phyloP scores from a whole-genome alignment of 2,797 vertebrate genomes.

The Hypotaenidia philippensis region DNA sequence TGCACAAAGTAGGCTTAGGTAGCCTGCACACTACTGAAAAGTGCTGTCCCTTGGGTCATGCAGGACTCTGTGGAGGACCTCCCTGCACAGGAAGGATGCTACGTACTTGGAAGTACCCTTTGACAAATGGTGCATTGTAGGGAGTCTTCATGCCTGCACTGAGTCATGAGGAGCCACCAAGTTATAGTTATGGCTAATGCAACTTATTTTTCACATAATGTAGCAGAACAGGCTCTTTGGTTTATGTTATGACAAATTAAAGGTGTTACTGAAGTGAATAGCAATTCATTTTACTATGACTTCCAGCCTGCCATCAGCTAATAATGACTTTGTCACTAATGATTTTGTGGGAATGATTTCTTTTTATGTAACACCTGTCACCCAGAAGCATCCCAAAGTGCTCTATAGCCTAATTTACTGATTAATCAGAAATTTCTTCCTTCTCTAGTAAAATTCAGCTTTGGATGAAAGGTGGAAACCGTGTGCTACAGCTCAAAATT shows the following conservation, averaged over 20 bases:
- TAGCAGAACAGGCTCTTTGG: not conserved
- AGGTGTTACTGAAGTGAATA: not conserved
- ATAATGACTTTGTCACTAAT: slow-evolving; percentile 17
- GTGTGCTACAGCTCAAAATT: not conserved
- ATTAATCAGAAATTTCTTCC: slow-evolving; percentile 13
- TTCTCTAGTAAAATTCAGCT: not conserved
- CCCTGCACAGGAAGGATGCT: fast-evolving
- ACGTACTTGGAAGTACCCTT: not conserved
- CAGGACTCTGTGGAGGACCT: not conserved
- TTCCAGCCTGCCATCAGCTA: not conserved
- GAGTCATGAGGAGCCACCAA: not conserved
- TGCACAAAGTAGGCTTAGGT: fast-evolving
- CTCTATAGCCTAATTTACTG: slow-evolving; percentile 4
- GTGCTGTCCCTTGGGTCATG: not conserved
- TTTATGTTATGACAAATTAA: not conserved
- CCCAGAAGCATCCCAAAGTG: not conserved
- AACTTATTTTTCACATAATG: not conserved
- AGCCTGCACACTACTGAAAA: fast-evolving
- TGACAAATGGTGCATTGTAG: not conserved
- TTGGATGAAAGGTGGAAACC: not conserved
- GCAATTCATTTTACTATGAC: slow-evolving; percentile 14
- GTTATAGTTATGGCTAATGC: fast-evolving
- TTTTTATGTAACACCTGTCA: not conserved
- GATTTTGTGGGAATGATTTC: not conserved
- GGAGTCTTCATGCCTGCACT: not conserved